Base-by-base conservation (phyloP, 2,113 vertebrate species). In the Vicugna pacos region DNA sequence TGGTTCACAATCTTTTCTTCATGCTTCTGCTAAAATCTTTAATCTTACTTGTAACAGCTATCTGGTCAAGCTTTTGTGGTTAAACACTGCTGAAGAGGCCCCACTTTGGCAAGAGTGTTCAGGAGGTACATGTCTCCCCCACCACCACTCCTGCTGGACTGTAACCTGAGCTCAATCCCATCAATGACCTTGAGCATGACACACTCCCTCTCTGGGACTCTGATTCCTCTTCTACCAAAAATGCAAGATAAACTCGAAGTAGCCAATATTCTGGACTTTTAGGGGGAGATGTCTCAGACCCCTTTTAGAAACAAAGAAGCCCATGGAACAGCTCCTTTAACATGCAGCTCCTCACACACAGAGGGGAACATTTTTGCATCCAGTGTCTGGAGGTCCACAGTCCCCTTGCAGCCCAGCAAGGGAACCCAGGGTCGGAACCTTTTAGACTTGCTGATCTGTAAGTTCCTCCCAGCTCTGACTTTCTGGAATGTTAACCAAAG, bases 401-500 rank as follows among this genome's bases (percentile, higher is more conserved):
- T 4, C 26, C 54, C 50, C 3, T 8, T 9, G 84, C 19, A 42
- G 85, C 80, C 58, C 46, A 10, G 42, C 9, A 3, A 87, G 19
- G 56, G 9, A 69, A 24, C 46, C 62, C 28, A 17, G 30, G 42
- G 46, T 52, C 94, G 89, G 65, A 91, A 73, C 79, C 72, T 88
- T 70, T 42, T 24, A 8, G 54, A 62, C 56, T 56, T 24, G 24
- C 38, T n/a, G 50, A 69, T 52, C 56, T 62, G 24, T 28, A 14
- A 35, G 48, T 86, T 72, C 67, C 64, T 65, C 83, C 24, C 19
- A 50, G 73, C 72, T 38, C 75, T 52, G 86, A 69, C 62, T 92
- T 52, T 80, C 88, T 84, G 84, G 90, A 96, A 93, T 58, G 92
- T 92, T 82, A 79, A 54, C 79, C 56, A 3, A 38, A 95, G 50